Evolutionary conservation across 1,140 invertebrate genomes (phyloP).

Genomic region (Drosophila pseudoananassae): DNA sequence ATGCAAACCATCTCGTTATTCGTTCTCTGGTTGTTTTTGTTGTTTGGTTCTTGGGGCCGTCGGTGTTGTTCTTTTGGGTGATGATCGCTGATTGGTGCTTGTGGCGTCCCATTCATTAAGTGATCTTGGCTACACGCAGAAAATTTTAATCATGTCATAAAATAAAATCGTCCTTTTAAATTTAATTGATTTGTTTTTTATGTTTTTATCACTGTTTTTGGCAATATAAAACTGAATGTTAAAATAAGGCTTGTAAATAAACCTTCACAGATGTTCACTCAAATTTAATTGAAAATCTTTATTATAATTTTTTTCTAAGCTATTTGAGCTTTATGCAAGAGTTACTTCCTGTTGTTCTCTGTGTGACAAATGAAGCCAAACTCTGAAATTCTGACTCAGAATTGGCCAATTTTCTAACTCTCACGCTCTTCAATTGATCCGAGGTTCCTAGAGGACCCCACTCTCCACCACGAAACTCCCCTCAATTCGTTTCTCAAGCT

Average conservation of each 20-base stretch:
- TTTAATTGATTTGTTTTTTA: background rate
- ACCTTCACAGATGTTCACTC: too few species aligned
- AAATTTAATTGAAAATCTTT: too few species aligned
- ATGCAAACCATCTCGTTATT: constrained; percentile 40
- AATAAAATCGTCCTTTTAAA: too few species aligned
- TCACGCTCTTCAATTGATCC: constrained; percentile 77
- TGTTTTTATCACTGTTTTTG: background rate
- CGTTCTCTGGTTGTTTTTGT: constrained; percentile 6
- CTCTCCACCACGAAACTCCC: background rate
- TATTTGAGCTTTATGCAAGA: too few species aligned
- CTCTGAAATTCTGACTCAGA: constrained; percentile 14
- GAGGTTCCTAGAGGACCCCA: constrained; percentile 36
- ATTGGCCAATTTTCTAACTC: constrained; percentile 70
- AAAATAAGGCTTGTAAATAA: too few species aligned
- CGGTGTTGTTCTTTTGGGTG: constrained; percentile 6
- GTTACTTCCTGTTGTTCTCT: background rate
- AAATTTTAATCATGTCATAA: background rate
- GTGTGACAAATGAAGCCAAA: constrained; percentile 32
- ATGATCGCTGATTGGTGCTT: constrained; percentile 41
- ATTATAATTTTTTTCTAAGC: too few species aligned
- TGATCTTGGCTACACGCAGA: constrained; percentile 10
- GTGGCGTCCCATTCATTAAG: constrained; percentile 40
- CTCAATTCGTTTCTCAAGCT: constrained; percentile 17
- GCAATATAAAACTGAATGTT: background rate
- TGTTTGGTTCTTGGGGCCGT: constrained; percentile 10